Conservation (phyloP, 2,113 vertebrate species). For the Prionailurus bengalensis region DNA sequence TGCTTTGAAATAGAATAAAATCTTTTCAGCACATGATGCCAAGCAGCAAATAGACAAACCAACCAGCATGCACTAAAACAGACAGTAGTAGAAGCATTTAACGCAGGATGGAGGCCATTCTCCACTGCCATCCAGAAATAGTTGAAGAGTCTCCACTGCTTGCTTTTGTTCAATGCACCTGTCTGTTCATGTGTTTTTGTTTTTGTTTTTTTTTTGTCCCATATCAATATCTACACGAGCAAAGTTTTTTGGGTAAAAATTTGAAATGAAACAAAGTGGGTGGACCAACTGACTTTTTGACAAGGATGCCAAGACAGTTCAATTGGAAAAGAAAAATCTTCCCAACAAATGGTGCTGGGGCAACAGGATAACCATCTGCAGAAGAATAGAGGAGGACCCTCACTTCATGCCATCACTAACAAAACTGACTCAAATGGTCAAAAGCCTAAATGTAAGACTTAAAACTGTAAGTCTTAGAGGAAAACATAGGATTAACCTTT, state of each 20-base stretch:
- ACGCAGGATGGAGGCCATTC: neutral
- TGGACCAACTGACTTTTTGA: neutral
- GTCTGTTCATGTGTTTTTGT: neutral
- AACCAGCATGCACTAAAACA: neutral
- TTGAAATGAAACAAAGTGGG: neutral
- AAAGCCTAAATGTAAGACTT: neutral
- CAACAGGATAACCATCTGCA: neutral
- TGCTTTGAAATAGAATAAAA: neutral
- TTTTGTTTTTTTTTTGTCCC: neutral
- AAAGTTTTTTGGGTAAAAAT: neutral
- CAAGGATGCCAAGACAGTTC: neutral
- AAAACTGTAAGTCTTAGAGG: conserved; percentile 4
- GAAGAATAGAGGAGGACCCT: neutral
- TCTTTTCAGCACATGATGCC: neutral
- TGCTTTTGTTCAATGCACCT: neutral
- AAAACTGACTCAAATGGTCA: conserved; percentile 28
- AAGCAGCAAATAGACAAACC: neutral
- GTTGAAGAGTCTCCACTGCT: neutral
- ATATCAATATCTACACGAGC: neutral
- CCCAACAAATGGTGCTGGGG: neutral
- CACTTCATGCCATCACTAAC: neutral
- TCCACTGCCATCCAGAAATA: neutral
- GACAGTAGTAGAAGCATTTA: neutral
- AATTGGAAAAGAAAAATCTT: neutral
- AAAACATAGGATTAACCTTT: neutral